Evolutionary conservation across 2,113 vertebrate genomes (phyloP).

Genomic region (Synodontis membranacea): DNA sequence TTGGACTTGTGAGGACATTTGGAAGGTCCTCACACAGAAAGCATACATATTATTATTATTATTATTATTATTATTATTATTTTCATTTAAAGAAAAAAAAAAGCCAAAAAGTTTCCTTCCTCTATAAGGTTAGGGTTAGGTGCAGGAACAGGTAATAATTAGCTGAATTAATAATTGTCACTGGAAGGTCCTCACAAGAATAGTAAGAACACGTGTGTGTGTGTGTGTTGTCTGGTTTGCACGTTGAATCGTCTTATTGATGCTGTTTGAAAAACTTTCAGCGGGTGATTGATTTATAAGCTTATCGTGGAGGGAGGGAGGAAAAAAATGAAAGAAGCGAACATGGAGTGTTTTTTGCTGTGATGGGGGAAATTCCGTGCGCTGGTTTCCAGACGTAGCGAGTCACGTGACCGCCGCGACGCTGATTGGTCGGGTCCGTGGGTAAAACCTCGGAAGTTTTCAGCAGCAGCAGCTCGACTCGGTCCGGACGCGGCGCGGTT

Average conservation of each 20-base stretch:
- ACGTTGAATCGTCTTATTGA: neutral
- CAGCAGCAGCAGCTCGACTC: neutral
- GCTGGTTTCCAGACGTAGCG: neutral
- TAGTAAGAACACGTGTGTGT: neutral
- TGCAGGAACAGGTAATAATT: too few relatives aligned
- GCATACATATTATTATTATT: too few relatives aligned
- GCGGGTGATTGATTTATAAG: neutral
- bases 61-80: too few relatives aligned
- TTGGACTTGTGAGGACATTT: too few relatives aligned
- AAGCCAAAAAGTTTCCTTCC: too few relatives aligned
- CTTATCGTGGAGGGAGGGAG: neutral
- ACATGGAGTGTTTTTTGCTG: neutral
- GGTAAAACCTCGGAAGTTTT: constrained; percentile 31
- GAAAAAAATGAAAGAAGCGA: neutral
- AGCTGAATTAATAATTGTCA: too few relatives aligned
- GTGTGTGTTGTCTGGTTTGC: neutral
- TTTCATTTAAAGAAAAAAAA: too few relatives aligned
- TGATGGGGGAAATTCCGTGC: neutral
- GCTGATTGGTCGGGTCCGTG: constrained; percentile 33
- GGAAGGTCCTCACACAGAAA: too few relatives aligned
- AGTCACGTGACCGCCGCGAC: constrained; percentile 33
- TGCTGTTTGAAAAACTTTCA: neutral
- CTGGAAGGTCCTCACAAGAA: too few relatives aligned
- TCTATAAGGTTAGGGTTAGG: too few relatives aligned
- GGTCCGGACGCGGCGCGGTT: neutral